Percentiles rank a stretch among this genome's conserved stretches.
phyloP scores from a whole-genome alignment of 1,140 invertebrate genomes.

The Laodelphax striatellus region DNA sequence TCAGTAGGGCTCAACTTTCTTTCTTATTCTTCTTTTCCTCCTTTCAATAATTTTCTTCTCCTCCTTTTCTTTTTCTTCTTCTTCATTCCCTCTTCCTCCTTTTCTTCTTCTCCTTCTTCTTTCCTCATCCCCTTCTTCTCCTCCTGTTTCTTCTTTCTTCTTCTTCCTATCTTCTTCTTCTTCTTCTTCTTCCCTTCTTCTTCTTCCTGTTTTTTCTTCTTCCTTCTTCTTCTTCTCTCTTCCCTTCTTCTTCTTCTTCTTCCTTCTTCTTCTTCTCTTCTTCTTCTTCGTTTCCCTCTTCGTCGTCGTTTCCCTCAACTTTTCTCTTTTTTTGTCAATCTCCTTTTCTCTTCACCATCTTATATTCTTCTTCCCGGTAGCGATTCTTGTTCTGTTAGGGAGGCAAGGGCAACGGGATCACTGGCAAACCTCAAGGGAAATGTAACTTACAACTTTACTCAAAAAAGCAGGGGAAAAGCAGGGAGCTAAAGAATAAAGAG shows the following conservation, averaged over 20 bases:
- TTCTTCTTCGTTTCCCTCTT: neutral
- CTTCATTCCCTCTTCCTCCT: neutral
- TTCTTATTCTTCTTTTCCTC: too few species aligned
- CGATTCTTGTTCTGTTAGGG: too few species aligned
- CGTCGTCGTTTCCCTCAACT: neutral
- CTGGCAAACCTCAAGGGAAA: too few species aligned
- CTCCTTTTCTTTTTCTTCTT: neutral
- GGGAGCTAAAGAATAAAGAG: too few species aligned
- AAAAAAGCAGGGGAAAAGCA: too few species aligned
- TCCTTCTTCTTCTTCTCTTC: neutral
- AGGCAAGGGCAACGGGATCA: too few species aligned
- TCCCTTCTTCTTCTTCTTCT: neutral
- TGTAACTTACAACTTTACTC: too few species aligned
- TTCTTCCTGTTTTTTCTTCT: neutral
- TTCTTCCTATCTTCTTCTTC: neutral
- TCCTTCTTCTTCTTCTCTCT: neutral
- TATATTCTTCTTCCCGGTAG: too few species aligned
- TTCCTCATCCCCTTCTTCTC: neutral
- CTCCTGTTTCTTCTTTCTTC: neutral
- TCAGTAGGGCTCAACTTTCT: too few species aligned
- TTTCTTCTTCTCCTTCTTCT: neutral
- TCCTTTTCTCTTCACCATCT: too few species aligned
- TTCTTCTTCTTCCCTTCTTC: neutral
- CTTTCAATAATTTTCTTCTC: too few species aligned
- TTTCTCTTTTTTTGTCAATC: too few species aligned